Conservation (phyloP, 2,113 vertebrate species). For the Sakesphorus luctuosus region DNA sequence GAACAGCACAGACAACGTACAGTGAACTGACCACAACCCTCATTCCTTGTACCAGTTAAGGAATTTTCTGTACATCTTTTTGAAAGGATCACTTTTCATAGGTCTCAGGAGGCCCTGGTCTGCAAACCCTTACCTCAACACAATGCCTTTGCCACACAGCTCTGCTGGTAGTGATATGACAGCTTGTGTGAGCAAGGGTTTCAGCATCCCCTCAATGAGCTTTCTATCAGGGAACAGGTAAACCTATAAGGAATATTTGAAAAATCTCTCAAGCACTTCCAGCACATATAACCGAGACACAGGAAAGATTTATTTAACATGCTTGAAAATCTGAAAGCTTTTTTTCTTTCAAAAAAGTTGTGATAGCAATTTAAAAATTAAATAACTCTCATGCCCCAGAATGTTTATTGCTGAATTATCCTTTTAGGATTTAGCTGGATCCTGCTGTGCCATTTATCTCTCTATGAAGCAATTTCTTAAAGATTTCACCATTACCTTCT, state of each 20-base stretch:
- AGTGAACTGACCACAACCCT: neutral
- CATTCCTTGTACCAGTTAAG: rapidly evolving
- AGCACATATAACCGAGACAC: neutral
- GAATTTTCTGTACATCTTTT: neutral
- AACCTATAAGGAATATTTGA: neutral
- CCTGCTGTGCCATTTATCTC: constrained; percentile 3
- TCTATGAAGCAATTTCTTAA: constrained; percentile 3
- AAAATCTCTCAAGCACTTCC: neutral
- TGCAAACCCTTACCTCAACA: neutral
- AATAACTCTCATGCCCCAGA: neutral
- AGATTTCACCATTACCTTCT: neutral
- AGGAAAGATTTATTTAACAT: neutral
- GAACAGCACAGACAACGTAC: rapidly evolving
- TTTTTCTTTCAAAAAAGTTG: neutral
- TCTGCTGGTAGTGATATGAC: neutral
- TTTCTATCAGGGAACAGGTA: neutral
- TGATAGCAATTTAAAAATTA: constrained; percentile 34
- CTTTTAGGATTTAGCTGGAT: constrained; percentile 22
- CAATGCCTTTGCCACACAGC: neutral
- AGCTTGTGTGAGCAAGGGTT: neutral
- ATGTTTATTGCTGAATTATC: constrained; percentile 13
- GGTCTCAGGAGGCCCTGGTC: neutral
- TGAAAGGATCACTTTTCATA: neutral
- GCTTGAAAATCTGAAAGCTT: neutral
- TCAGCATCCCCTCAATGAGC: neutral